Percentiles rank a stretch among this genome's conserved stretches.
phyloP scores from a whole-genome alignment of 2,888 invertebrate species.

The Nephrocerus scutellatus region DNA sequence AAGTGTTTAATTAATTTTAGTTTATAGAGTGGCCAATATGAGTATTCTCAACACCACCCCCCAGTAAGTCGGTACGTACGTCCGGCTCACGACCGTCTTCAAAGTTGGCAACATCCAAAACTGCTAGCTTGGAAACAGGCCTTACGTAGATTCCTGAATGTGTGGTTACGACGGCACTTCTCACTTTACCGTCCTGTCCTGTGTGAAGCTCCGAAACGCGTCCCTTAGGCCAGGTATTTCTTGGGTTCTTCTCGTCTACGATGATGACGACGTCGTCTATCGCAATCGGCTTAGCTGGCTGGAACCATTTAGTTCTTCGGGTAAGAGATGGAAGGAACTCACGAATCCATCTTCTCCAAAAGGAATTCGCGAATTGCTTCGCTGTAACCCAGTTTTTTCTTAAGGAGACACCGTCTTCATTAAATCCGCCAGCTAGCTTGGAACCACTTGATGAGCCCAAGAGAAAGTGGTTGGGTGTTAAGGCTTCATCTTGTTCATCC shows the following conservation, averaged over 20 bases:
- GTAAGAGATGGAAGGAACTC: constrained; percentile 23
- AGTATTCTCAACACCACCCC: too few species aligned
- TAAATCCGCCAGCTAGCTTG: constrained; percentile 16
- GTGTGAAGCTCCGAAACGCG: constrained; percentile 6
- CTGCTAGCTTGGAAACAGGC: constrained; percentile 13
- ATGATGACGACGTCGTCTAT: constrained; percentile 20
- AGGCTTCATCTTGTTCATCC: constrained; percentile 19
- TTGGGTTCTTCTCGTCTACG: constrained; percentile 13
- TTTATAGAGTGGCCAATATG: too few species aligned
- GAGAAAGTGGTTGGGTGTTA: constrained; percentile 30
- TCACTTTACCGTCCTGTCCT: constrained; percentile 14
- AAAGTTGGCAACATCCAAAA: too few species aligned
- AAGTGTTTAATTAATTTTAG: too few species aligned
- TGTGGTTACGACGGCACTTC: constrained; percentile 12
- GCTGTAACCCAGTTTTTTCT: constrained; percentile 17
- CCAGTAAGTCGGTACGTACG: too few species aligned
- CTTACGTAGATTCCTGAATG: constrained; percentile 6
- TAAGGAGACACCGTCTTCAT: constrained; percentile 12
- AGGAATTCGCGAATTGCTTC: constrained; percentile 18
- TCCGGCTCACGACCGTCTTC: too few species aligned
- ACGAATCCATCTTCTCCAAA: constrained; percentile 23
- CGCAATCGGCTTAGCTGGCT: constrained; percentile 10
- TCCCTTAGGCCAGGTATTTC: constrained; percentile 20
- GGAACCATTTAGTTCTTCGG: constrained; percentile 19
- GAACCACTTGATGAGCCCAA: constrained; percentile 19